Conservation (phyloP, 2,888 invertebrate species). For the Drosophila eohydei region DNA sequence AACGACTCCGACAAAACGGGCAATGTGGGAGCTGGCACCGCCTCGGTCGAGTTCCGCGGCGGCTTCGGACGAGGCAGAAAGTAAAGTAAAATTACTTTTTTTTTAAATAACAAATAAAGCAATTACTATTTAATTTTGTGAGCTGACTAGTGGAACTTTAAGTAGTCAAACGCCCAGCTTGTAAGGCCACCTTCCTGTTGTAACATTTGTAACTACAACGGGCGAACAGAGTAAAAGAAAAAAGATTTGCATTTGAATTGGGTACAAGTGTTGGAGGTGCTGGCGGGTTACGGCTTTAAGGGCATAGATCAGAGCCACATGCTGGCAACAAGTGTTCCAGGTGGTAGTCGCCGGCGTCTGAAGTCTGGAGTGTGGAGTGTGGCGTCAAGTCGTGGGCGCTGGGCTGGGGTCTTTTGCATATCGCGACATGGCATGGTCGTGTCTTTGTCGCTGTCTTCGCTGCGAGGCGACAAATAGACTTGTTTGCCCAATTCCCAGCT, state of each 20-base stretch:
- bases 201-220: conserved; percentile 7
- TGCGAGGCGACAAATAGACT: conserved; percentile 77
- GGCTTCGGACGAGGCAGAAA: conserved; percentile 30
- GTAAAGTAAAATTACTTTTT: background rate
- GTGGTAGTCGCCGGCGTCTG: conserved; percentile 3
- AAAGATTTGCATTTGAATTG: conserved; percentile 73
- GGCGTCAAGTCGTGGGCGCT: conserved; percentile 48
- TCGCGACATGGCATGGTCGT: conserved; percentile 62
- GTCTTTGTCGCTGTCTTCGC: conserved; percentile 42
- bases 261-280: conserved; percentile 31
- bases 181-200: conserved; percentile 12
- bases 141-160: background rate
- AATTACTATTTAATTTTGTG: background rate
- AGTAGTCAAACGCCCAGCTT: background rate
- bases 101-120: background rate
- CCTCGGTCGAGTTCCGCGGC: conserved; percentile 25
- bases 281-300: conserved; percentile 34
- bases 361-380: background rate
- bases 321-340: conserved; percentile 76
- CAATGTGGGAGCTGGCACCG: conserved; percentile 41
- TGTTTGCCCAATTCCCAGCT: conserved; percentile 80
- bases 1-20: conserved; percentile 25
- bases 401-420: conserved; percentile 68
- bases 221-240: background rate
- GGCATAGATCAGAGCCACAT: conserved; percentile 69